Conservation (phyloP, 2,888 invertebrate species). For the Clusia tigrina region DNA sequence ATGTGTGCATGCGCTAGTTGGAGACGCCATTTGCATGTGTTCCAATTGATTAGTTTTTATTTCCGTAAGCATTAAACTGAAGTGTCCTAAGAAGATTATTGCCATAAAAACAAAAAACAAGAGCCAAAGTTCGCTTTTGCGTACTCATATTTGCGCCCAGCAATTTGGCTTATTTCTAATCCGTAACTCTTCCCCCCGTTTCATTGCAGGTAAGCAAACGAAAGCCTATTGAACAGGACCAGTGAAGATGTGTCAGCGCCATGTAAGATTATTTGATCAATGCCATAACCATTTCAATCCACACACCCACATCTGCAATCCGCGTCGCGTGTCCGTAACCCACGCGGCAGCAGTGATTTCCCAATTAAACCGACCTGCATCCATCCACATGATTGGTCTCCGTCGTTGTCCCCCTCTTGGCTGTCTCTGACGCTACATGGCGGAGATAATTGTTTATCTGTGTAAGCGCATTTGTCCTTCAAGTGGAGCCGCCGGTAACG, state of each 20-base stretch:
- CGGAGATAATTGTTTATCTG: no score
- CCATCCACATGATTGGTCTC: conserved; percentile 54
- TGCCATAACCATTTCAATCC: conserved; percentile 27
- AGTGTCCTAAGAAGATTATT: not conserved
- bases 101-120: no score
- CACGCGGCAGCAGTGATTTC: no score
- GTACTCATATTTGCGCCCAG: not conserved
- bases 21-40: no score
- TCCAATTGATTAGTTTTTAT: no score
- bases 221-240: conserved; percentile 26
- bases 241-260: conserved; percentile 56
- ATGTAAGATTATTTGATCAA: conserved; percentile 57
- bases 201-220: conserved; percentile 54
- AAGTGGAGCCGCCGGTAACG: not conserved
- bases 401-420: conserved; percentile 24
- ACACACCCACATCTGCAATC: conserved; percentile 19
- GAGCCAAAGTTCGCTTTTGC: no score
- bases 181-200: not conserved
- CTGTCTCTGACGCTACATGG: no score
- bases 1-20: no score
- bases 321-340: no score
- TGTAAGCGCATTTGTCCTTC: not conserved
- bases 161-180: not conserved
- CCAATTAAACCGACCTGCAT: conserved; percentile 55
- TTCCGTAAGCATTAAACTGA: no score